These are phyloP conservation scores for Cricetomys ansorgei DNA, from an alignment of 2,113 vertebrate genomes.

Conservation along the genomic window DNA sequence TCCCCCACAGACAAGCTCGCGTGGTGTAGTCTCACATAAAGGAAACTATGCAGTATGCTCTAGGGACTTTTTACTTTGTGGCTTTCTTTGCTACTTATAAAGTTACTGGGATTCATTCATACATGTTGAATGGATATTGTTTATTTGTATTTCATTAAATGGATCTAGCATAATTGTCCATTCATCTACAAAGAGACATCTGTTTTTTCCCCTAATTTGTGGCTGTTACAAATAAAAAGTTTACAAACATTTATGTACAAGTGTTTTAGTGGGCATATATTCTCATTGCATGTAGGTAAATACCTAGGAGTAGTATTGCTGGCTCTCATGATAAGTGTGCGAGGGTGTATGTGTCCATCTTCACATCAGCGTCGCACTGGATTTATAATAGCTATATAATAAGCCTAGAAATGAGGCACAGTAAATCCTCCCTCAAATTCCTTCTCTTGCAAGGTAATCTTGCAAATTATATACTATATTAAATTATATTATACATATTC, in stretches of 20 bases:
- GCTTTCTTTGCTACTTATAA: background rate
- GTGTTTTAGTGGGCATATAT: background rate
- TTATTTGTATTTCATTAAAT: background rate
- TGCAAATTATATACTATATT: background rate
- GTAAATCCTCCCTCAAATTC: background rate
- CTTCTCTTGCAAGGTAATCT: background rate
- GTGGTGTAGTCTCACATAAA: background rate
- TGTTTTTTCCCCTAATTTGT: background rate
- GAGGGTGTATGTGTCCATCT: background rate
- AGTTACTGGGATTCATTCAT: background rate
- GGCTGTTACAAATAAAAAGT: constrained; percentile 28
- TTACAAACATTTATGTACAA: background rate
- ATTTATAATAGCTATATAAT: background rate
- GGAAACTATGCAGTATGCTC: background rate
- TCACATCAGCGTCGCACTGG: background rate
- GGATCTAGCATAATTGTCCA: background rate
- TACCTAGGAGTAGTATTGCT: background rate
- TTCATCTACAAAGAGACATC: background rate
- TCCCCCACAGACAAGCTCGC: background rate
- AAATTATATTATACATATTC: background rate
- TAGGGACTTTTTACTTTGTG: background rate
- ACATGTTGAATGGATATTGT: background rate
- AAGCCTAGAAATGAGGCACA: background rate
- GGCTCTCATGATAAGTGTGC: background rate
- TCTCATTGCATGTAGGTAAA: background rate